phyloP scores from a whole-genome alignment of 2,113 vertebrate species.

The Prietella phreatophila region DNA sequence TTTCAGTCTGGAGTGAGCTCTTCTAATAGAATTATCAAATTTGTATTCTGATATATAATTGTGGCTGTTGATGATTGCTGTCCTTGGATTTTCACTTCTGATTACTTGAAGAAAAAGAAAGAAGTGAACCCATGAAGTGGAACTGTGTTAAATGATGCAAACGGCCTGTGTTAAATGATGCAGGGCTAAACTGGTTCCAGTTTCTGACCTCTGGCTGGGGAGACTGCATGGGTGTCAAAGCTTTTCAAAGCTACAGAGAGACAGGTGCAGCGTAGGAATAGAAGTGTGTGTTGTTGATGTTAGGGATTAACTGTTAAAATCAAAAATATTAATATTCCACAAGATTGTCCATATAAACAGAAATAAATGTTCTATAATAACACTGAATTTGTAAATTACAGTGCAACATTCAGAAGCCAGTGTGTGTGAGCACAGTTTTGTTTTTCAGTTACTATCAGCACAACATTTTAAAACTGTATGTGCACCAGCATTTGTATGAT shows the following conservation, averaged over 20 bases:
- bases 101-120: slow-evolving; percentile 37
- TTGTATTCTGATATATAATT: slow-evolving; percentile 3
- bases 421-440: background rate
- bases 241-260: slow-evolving; percentile 1
- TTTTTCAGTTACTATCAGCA: background rate
- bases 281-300: background rate
- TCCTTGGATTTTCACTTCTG: slow-evolving; percentile 26
- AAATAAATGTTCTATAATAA: background rate
- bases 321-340: background rate
- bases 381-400: background rate
- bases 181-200: slow-evolving; percentile 15
- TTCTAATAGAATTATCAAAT: slow-evolving; percentile 29
- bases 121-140: slow-evolving; percentile 41
- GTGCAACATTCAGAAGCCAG: background rate
- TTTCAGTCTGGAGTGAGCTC: background rate
- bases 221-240: background rate
- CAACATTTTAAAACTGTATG: background rate
- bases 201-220: slow-evolving; percentile 18
- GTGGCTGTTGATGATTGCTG: background rate
- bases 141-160: slow-evolving; percentile 19
- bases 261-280: background rate
- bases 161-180: slow-evolving; percentile 14
- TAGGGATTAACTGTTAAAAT: background rate
- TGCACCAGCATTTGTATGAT: background rate
- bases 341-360: background rate